Conservation (phyloP, 2,113 vertebrate species). For the Cervus canadensis region DNA sequence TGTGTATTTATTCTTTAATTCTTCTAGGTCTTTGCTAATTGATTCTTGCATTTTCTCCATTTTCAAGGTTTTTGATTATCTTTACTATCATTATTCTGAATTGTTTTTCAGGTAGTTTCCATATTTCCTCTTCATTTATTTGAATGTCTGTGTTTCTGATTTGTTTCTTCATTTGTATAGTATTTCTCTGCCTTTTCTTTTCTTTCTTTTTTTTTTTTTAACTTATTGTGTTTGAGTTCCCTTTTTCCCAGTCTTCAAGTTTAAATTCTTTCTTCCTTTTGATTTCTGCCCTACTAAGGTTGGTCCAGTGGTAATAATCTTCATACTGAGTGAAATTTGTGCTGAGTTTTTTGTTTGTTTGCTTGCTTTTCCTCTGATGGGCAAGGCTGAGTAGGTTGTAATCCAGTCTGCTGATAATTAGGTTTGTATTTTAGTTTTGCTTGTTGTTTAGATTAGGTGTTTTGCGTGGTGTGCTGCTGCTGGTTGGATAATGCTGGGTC, state of each 20-base stretch:
- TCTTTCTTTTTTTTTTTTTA: not conserved
- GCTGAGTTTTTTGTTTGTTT: not conserved
- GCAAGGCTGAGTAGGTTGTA: not conserved
- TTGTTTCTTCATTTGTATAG: not conserved
- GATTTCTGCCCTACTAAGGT: not conserved
- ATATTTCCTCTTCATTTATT: not conserved
- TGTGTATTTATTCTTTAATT: not conserved
- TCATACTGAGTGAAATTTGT: not conserved
- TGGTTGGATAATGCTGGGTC: not conserved
- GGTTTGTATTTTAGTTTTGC: not conserved
- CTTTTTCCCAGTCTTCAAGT: not conserved
- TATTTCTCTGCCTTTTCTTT: not conserved
- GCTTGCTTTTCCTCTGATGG: not conserved
- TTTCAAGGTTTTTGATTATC: not conserved
- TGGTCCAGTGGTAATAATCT: not conserved
- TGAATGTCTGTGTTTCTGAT: not conserved
- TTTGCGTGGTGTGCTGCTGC: not conserved
- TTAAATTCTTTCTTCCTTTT: not conserved
- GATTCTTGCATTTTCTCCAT: not conserved
- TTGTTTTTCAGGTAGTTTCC: not conserved
- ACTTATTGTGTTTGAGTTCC: not conserved
- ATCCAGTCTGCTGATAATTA: not conserved
- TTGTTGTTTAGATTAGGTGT: not conserved
- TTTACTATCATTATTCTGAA: not conserved
- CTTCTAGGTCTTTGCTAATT: not conserved